A percentile compares a stretch with the other conserved stretches of the same genome.
Conservation (phyloP, 2,113 vertebrate genomes). For the Gavialis gangeticus region DNA sequence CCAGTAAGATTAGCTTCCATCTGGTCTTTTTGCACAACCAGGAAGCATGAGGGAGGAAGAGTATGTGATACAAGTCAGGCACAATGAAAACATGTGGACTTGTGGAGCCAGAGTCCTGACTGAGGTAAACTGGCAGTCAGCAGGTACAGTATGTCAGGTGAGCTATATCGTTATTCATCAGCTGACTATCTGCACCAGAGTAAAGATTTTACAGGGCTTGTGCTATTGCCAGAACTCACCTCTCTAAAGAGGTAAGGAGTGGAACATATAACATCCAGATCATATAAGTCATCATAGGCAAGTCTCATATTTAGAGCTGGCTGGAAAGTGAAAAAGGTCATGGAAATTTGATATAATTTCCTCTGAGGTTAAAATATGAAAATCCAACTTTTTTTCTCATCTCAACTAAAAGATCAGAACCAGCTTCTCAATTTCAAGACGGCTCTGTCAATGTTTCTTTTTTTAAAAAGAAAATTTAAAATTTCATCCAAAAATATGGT, state of each 20-base stretch:
- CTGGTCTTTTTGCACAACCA: not conserved
- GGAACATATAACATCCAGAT: not conserved
- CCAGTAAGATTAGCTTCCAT: not conserved
- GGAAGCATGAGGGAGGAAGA: not conserved
- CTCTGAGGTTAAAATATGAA: no score
- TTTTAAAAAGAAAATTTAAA: conserved; percentile 50
- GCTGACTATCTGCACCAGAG: not conserved
- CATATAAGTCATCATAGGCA: not conserved
- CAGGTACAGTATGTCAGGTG: not conserved
- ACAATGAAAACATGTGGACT: not conserved
- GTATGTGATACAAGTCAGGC: not conserved
- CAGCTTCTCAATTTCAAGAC: not conserved
- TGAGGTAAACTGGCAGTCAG: not conserved
- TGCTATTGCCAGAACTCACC: not conserved
- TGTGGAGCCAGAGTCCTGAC: not conserved
- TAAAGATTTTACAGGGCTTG: not conserved
- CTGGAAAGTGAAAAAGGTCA: not conserved
- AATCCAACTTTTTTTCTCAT: not conserved
- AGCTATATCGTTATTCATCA: not conserved
- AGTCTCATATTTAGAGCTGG: not conserved
- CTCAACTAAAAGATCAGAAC: not conserved
- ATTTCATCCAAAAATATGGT: not conserved
- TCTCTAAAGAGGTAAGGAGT: not conserved
- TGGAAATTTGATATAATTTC: not conserved
- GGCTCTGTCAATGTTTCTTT: conserved; percentile 21